Percentiles rank a stretch among this genome's conserved stretches.
phyloP scores from a whole-genome alignment of 2,113 vertebrate genomes.

The Aythya baeri region DNA sequence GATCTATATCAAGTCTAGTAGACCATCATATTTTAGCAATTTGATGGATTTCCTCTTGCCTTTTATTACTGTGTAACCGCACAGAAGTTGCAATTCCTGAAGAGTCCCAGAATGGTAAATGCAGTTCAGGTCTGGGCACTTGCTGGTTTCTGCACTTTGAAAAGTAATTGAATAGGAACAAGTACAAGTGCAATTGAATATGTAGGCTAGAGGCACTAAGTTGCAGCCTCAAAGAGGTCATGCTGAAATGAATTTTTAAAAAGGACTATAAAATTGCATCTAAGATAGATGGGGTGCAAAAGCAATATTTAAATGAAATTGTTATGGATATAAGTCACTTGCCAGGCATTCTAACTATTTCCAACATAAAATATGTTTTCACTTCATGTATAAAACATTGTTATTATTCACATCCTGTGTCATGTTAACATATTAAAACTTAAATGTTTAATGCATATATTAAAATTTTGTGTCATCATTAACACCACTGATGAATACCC shows the following conservation, averaged over 20 bases:
- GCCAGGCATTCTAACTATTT: slow-evolving; percentile 82
- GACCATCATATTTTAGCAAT: slow-evolving; percentile 37
- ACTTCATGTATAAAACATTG: slow-evolving; percentile 87
- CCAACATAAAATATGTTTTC: slow-evolving; percentile 87
- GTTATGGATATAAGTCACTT: slow-evolving; percentile 88
- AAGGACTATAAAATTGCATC: slow-evolving; percentile 91
- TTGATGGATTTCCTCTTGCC: slow-evolving; percentile 64
- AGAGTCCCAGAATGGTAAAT: slow-evolving; percentile 78
- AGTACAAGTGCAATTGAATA: slow-evolving; percentile 86
- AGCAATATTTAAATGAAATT: slow-evolving; percentile 94
- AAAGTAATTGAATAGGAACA: slow-evolving; percentile 92
- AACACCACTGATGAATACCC: slow-evolving; percentile 79
- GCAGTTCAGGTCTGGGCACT: slow-evolving; percentile 77
- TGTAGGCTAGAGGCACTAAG: slow-evolving; percentile 85
- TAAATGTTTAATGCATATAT: slow-evolving; percentile 88
- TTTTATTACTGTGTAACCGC: slow-evolving; percentile 50
- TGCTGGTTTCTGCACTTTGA: slow-evolving; percentile 75
- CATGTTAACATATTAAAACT: slow-evolving; percentile 86
- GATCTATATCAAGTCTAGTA: slow-evolving; percentile 56
- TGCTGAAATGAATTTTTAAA: slow-evolving; percentile 92
- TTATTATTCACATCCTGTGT: slow-evolving; percentile 84
- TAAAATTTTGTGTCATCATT: slow-evolving; percentile 85
- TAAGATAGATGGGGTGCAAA: slow-evolving; percentile 91
- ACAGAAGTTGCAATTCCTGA: slow-evolving; percentile 75
- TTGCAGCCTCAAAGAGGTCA: slow-evolving; percentile 89